Evolutionary conservation across 2,113 vertebrate species (phyloP).

Genomic region (Thunnus maccoyii): DNA sequence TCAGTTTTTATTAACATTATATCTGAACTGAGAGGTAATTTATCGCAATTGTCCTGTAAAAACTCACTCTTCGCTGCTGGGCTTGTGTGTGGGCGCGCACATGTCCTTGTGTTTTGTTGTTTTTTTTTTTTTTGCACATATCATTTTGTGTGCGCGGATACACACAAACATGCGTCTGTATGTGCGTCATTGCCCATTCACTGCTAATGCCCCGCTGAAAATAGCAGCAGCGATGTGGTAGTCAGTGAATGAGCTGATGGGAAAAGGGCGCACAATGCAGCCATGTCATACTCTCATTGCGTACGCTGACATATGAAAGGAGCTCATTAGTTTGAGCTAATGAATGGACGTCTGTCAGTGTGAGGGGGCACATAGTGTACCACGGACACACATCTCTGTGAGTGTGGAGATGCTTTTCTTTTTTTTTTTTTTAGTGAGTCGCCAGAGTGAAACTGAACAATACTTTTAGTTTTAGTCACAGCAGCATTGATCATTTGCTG

Average conservation of each 20-base stretch:
- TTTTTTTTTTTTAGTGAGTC: background rate
- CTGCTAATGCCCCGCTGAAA: constrained; percentile 43
- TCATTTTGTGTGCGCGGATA: background rate
- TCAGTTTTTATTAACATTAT: background rate
- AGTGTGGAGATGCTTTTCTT: background rate
- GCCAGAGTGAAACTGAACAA: background rate
- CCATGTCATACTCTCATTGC: constrained; percentile 57
- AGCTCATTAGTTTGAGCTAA: constrained; percentile 72
- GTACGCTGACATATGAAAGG: constrained; percentile 68
- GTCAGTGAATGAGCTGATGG: constrained; percentile 64
- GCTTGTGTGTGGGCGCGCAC: constrained; percentile 34
- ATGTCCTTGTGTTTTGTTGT: constrained; percentile 17
- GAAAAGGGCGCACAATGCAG: constrained; percentile 64
- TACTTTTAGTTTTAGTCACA: background rate
- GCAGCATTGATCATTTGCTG: background rate
- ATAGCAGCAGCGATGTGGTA: constrained; percentile 55
- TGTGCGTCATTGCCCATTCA: constrained; percentile 72
- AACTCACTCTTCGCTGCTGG: background rate
- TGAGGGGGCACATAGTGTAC: constrained; percentile 27
- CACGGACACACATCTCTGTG: constrained; percentile 18
- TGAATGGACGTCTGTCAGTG: constrained; percentile 75
- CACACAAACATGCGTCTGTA: constrained; percentile 30
- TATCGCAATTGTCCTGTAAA: background rate
- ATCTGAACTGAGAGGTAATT: constrained; percentile 5
- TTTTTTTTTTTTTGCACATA: background rate